phyloP scores from a whole-genome alignment of 2,888 invertebrate genomes.

The Emmelina monodactyla region DNA sequence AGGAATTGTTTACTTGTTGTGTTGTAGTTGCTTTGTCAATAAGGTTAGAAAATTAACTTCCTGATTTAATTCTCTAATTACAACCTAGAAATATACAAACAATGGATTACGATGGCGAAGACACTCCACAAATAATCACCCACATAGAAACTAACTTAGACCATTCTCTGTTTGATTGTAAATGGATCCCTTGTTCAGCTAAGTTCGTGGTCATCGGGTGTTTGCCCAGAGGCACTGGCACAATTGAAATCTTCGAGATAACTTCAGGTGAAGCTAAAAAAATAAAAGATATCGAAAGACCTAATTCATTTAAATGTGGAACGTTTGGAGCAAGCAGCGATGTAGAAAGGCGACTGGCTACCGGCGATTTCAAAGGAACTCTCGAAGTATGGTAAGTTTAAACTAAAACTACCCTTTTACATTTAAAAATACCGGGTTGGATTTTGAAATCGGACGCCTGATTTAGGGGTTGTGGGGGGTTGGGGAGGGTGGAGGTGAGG shows the following conservation, averaged over 20 bases:
- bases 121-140: slow-evolving; percentile 90
- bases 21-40: too few species aligned
- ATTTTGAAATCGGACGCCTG: too few species aligned
- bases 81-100: slow-evolving; percentile 7
- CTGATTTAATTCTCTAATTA: too few species aligned
- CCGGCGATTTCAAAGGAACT: slow-evolving; percentile 89
- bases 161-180: slow-evolving; percentile 90
- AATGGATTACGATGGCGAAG: slow-evolving; percentile 53
- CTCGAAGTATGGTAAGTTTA: slow-evolving; percentile 84
- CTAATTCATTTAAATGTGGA: slow-evolving; percentile 90
- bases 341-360: slow-evolving; percentile 82
- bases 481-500: too few species aligned
- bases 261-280: slow-evolving; percentile 74
- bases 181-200: slow-evolving; percentile 95
- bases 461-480: too few species aligned
- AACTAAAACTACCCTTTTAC: too few species aligned
- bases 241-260: slow-evolving; percentile 82
- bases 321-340: slow-evolving; percentile 91
- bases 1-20: too few species aligned
- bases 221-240: slow-evolving; percentile 84
- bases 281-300: slow-evolving; percentile 77
- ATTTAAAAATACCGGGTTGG: too few species aligned
- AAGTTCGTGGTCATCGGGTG: slow-evolving; percentile 91
- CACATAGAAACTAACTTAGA: slow-evolving; percentile 84
- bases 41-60: too few species aligned